Conservation (phyloP, 2,113 vertebrate genomes). For the Prolemur simus region DNA sequence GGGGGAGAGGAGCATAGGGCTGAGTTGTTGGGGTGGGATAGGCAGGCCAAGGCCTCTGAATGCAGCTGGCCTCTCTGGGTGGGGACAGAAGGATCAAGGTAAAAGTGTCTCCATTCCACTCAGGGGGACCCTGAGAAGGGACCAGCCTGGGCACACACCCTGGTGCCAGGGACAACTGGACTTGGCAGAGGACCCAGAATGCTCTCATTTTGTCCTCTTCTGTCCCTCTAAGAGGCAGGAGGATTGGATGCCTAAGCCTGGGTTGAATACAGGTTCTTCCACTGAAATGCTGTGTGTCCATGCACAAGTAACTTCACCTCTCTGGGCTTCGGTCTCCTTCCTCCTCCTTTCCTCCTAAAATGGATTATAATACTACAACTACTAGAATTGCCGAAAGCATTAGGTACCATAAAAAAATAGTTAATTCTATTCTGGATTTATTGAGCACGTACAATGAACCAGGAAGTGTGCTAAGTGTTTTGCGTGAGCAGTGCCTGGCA, state of each 20-base stretch:
- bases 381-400: neutral
- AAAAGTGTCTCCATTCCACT: neutral
- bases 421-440: neutral
- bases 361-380: neutral
- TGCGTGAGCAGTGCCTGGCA: neutral
- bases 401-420: neutral
- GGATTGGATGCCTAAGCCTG: neutral
- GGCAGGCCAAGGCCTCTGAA: neutral
- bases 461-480: neutral
- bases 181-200: neutral
- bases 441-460: neutral
- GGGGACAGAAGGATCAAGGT: neutral
- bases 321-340: neutral
- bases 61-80: neutral
- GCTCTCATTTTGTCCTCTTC: neutral
- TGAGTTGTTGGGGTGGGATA: neutral
- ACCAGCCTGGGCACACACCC: neutral
- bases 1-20: neutral
- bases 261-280: neutral
- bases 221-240: neutral
- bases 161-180: neutral
- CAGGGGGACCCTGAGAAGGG: neutral
- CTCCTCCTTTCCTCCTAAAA: neutral
- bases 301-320: neutral
- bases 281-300: neutral